A percentile compares a stretch with the other conserved stretches of the same genome.
These are phyloP conservation scores for Apostichopus parvimensis DNA, from an alignment of 35 echinoderm and acorn worm genomes.

Conservation along the genomic window DNA sequence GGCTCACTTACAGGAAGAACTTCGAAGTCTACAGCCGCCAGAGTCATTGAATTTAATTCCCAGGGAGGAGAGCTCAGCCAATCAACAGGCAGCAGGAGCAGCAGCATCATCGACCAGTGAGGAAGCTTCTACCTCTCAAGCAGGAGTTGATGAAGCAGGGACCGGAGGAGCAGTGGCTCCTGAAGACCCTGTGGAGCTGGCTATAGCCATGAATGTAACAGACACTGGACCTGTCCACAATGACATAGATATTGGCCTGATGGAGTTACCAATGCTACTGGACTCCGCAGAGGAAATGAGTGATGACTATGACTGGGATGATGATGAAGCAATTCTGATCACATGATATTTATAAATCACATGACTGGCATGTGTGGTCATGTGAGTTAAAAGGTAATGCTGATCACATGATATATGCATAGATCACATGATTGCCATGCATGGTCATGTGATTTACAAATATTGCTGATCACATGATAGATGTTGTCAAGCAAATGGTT, in stretches of 20 bases:
- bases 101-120: not conserved
- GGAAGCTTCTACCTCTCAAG: not conserved
- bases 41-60: constrained; percentile 30
- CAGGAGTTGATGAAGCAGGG: constrained; percentile 14
- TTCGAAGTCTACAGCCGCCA: constrained; percentile 82
- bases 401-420: not conserved
- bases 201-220: not conserved
- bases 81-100: not conserved
- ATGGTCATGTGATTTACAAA: not conserved
- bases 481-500: not conserved
- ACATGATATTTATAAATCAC: constrained; percentile 11
- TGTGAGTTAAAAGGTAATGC: not conserved
- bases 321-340: constrained; percentile 37
- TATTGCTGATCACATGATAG: not conserved
- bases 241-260: constrained; percentile 50
- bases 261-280: constrained; percentile 42
- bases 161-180: constrained; percentile 7
- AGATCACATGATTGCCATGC: not conserved
- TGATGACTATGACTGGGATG: constrained; percentile 53
- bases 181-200: constrained; percentile 9
- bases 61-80: not conserved
- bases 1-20: constrained; percentile 85
- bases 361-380: not conserved
- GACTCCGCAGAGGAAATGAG: constrained; percentile 33
- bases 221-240: not conserved